Evolutionary conservation across 2,113 vertebrate genomes (phyloP).

Genomic region (Pandion haliaetus): DNA sequence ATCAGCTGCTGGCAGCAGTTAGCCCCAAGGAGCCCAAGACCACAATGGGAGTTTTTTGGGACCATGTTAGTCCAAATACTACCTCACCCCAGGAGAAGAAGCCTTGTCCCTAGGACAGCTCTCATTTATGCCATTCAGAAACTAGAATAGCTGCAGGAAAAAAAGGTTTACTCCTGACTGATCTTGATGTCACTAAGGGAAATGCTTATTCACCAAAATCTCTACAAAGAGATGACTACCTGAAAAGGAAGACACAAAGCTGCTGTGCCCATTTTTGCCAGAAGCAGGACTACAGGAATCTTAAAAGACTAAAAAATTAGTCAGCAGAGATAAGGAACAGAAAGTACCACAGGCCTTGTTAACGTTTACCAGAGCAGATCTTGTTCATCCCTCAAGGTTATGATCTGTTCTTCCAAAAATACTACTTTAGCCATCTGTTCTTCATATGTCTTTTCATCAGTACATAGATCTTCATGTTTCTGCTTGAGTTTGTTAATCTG

Average conservation of each 20-base stretch:
- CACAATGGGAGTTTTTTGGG: background rate
- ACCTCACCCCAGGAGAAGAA: background rate
- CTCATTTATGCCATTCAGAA: background rate
- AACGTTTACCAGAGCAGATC: constrained; percentile 60
- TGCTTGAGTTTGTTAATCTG: background rate
- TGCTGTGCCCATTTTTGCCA: background rate
- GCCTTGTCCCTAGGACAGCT: background rate
- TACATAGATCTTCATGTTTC: background rate
- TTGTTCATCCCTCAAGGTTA: constrained; percentile 72
- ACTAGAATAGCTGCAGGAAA: background rate
- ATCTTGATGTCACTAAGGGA: background rate
- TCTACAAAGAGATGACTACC: background rate
- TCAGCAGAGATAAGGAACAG: background rate
- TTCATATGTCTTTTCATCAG: background rate
- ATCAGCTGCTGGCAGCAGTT: background rate
- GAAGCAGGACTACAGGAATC: background rate
- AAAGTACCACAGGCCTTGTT: background rate
- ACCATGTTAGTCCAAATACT: background rate
- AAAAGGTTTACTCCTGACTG: background rate
- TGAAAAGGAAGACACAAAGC: background rate
- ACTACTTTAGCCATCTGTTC: constrained; percentile 67
- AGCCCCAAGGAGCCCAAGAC: background rate
- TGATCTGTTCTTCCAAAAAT: constrained; percentile 68
- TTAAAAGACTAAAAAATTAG: background rate
- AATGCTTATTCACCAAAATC: background rate